These are phyloP conservation scores for Nineta flava DNA, from an alignment of 2,888 invertebrate genomes.

Conservation along the genomic window DNA sequence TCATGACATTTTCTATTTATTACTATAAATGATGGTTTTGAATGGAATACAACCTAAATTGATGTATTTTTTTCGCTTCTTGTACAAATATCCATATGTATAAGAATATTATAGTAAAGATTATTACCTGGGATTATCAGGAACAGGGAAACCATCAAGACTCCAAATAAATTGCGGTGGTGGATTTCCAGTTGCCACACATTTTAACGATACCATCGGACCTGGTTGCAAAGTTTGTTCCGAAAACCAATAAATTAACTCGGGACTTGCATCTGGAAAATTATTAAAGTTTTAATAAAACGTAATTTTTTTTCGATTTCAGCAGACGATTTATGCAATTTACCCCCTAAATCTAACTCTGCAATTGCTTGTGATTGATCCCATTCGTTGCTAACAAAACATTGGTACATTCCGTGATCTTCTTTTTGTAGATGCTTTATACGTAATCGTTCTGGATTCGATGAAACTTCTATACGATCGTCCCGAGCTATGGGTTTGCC, in stretches of 20 bases:
- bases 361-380: slow-evolving; percentile 73
- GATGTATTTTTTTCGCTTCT: too few species aligned
- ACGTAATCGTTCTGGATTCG: slow-evolving; percentile 21
- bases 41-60: too few species aligned
- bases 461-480: slow-evolving; percentile 38
- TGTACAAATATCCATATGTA: too few species aligned
- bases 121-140: slow-evolving; percentile 46
- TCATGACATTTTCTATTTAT: too few species aligned
- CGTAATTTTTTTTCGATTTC: neutral
- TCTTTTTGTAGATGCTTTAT: slow-evolving; percentile 56
- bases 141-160: slow-evolving; percentile 74
- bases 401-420: slow-evolving; percentile 86
- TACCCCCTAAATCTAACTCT: slow-evolving; percentile 67
- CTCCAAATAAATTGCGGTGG: slow-evolving; percentile 86
- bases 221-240: slow-evolving; percentile 86
- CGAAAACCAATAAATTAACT: slow-evolving; percentile 79
- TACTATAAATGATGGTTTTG: too few species aligned
- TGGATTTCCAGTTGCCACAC: slow-evolving; percentile 88
- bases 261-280: slow-evolving; percentile 67
- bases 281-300: slow-evolving; percentile 1
- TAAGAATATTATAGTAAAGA: too few species aligned
- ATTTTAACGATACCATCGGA: slow-evolving; percentile 79
- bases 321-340: slow-evolving; percentile 20
- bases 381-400: slow-evolving; percentile 69
- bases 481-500: slow-evolving; percentile 44